These are phyloP conservation scores for Hipparchia semele DNA, from an alignment of 2,888 invertebrate genomes.

Conservation along the genomic window DNA sequence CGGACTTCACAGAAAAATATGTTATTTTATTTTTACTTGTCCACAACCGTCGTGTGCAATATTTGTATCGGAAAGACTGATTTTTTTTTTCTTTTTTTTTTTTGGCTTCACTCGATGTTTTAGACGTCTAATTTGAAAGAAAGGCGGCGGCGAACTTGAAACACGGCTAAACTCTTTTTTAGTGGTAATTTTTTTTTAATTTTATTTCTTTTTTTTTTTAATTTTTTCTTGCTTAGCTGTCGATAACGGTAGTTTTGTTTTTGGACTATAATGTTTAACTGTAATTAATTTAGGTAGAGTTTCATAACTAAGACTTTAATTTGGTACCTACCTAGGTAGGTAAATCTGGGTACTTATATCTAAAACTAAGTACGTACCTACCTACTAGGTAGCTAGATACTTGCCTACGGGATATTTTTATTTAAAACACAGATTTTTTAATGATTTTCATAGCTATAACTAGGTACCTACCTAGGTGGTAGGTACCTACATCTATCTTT, in stretches of 20 bases:
- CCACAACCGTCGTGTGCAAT: conserved; percentile 74
- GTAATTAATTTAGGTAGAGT: no score
- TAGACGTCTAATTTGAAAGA: conserved; percentile 72
- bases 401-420: no score
- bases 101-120: conserved; percentile 55
- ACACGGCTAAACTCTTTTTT: conserved; percentile 50
- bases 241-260: neutral
- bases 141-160: conserved; percentile 57
- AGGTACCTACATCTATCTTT: no score
- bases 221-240: neutral
- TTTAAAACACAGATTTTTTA: no score
- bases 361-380: no score
- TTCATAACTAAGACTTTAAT: no score
- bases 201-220: neutral
- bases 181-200: conserved; percentile 34
- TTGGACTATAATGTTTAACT: neutral
- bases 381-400: no score
- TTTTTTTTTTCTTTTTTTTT: conserved; percentile 65
- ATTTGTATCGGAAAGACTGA: conserved; percentile 72
- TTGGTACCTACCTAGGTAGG: no score
- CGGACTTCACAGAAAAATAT: conserved; percentile 74
- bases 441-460: no score
- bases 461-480: no score
- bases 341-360: no score
- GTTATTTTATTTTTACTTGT: conserved; percentile 70